Evolutionary conservation across 2,888 invertebrate genomes (phyloP), one percentile per base, ranked within the genome.

Genomic region (Trachelus troglodyta): DNA sequence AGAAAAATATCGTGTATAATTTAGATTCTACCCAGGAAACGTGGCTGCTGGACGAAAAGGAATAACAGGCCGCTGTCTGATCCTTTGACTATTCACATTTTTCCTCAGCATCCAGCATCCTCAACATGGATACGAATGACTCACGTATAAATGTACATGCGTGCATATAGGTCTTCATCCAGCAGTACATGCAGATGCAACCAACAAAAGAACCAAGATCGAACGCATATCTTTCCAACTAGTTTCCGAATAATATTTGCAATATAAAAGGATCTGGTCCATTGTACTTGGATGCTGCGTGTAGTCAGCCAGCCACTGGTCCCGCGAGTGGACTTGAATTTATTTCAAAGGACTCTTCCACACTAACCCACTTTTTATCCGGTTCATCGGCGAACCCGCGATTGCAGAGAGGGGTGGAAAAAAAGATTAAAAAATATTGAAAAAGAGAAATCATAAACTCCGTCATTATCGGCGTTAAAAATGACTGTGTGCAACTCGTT

Each of bases 131-230:
- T 40, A 40, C 15, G 6, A 4, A 15, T 1, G 15, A 4, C 40
- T 15, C 40, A 15, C 4, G 40, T 40, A 40, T 11, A 34, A 34
- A 6, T 37, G 37, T 4, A 12, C 37, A 15, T 4, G 4, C 1
- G 37, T 15, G 35, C 35, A 35, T 3, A 1, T 12, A 3, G 0
- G 1, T 37, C 56, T 23, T 6, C 23, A 56, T 56, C 56, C 23
- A 23, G 56, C 23, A 23, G 56, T 1, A 23, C 2, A 1, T 23
- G 23, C 23, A 23, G 56, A 56, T 56, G 2, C 6, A 23, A 2
- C 56, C 56, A 56, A 81, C 80, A 86, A 85, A 85, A 79, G 82
- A 79, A 40, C 79, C 79, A 68, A 79, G 83, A 86, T 86, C 84
- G 81, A 84, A 83, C 81, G 78, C 83, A 81, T 85, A 85, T 82